Percentiles rank a stretch among this genome's conserved stretches.
phyloP scores from a whole-genome alignment of 2,113 vertebrate species.

The Odontesthes bonariensis region DNA sequence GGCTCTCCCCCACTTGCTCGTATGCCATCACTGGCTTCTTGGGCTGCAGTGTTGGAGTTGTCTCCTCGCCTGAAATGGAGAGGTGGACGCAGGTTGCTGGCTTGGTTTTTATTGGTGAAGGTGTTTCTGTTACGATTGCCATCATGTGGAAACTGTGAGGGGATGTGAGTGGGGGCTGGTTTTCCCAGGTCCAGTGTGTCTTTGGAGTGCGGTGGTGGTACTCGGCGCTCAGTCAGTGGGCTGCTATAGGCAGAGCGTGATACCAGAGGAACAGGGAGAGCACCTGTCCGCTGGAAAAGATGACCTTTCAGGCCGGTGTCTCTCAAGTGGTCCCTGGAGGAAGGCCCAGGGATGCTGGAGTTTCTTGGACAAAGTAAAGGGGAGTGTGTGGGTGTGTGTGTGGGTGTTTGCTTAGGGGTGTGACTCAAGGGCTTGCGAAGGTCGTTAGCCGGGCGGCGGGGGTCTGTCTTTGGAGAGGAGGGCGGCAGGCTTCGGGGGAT shows the following conservation, averaged over 20 bases:
- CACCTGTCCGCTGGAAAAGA: conserved; percentile 61
- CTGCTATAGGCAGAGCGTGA: conserved; percentile 79
- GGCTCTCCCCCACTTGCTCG: conserved; percentile 11
- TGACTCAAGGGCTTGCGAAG: conserved; percentile 57
- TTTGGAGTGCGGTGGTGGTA: conserved; percentile 56
- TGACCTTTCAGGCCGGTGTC: conserved; percentile 65
- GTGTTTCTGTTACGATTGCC: conserved; percentile 64
- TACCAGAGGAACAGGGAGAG: conserved; percentile 50
- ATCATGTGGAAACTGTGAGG: conserved; percentile 49
- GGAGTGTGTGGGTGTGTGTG: conserved; percentile 61
- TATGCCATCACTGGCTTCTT: not conserved
- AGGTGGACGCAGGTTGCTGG: conserved; percentile 40
- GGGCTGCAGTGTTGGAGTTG: conserved; percentile 48
- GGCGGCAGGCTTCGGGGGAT: conserved; percentile 76
- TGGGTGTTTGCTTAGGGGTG: conserved; percentile 60
- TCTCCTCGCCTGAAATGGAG: conserved; percentile 46
- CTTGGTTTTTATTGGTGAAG: conserved; percentile 70
- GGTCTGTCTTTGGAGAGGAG: conserved; percentile 73
- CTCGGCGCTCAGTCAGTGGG: conserved; percentile 65
- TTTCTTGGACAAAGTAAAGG: conserved; percentile 51
- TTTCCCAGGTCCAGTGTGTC: conserved; percentile 70
- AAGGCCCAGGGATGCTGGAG: conserved; percentile 43
- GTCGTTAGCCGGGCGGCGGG: conserved; percentile 46
- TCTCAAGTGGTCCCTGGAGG: conserved; percentile 58
- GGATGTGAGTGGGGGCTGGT: not conserved